A percentile compares a stretch with the other conserved stretches of the same genome.
Evolutionary conservation across 2,113 vertebrate species (phyloP).

Genomic region (Carassius auratus): DNA sequence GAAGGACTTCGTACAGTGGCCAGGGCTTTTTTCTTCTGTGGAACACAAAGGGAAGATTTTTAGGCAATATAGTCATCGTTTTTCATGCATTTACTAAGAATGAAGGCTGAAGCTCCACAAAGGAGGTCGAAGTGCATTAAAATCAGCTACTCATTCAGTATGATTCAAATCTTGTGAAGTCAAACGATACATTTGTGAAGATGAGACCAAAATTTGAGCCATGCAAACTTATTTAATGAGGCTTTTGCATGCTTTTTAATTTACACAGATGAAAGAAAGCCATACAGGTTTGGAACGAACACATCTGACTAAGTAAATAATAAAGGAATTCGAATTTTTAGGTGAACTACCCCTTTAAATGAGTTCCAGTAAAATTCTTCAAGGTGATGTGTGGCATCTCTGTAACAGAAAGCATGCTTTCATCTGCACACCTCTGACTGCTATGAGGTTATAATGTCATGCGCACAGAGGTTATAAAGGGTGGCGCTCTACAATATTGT

Average conservation of each 20-base stretch:
- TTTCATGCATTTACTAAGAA: not conserved
- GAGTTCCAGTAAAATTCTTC: not conserved
- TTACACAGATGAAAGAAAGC: not conserved
- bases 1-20: constrained; percentile 10
- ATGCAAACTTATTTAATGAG: not conserved
- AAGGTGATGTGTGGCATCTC: not conserved
- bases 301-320: not conserved
- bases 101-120: not conserved
- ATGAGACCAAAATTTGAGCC: not conserved
- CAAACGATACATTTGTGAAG: not conserved
- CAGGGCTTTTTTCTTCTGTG: not conserved
- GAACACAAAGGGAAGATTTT: not conserved
- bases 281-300: not conserved
- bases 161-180: not conserved
- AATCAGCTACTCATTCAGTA: not conserved
- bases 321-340: not conserved
- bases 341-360: not conserved
- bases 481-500: too few species aligned
- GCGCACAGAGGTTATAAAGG: not conserved
- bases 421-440: constrained; percentile 17
- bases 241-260: not conserved
- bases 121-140: not conserved
- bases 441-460: not conserved
- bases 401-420: constrained; percentile 14
- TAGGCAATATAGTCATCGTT: not conserved